Conservation (phyloP, 2,113 vertebrate genomes). For the Cephalopterus ornatus region DNA sequence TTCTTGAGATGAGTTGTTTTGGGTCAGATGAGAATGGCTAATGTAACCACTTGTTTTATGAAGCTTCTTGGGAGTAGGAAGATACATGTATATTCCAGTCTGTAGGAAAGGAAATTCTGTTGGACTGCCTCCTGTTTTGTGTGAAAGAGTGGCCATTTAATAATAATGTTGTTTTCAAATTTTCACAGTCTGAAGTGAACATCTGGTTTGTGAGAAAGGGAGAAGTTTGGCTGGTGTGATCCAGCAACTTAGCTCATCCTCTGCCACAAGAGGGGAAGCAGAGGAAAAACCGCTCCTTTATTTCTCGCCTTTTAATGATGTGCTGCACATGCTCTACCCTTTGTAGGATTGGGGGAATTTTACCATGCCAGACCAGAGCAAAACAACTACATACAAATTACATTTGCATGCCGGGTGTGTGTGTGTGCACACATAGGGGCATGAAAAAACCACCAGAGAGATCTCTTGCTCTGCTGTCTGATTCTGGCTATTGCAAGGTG, state of each 20-base stretch:
- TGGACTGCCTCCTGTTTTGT: background rate
- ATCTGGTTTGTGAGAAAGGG: background rate
- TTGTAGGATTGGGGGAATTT: background rate
- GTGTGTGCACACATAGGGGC: background rate
- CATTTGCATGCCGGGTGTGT: background rate
- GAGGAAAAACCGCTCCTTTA: background rate
- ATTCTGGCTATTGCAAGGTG: background rate
- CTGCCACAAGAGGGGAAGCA: background rate
- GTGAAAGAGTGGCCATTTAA: background rate
- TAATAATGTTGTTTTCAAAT: background rate
- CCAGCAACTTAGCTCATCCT: background rate
- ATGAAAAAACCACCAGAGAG: background rate
- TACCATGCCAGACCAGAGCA: background rate
- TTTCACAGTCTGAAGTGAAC: background rate
- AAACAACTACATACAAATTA: conserved; percentile 9
- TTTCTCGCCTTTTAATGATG: background rate
- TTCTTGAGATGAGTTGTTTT: background rate
- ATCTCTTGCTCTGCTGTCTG: background rate
- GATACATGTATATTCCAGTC: background rate
- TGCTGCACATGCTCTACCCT: background rate
- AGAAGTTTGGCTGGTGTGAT: background rate
- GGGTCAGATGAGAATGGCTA: background rate
- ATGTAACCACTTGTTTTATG: background rate
- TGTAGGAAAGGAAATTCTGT: background rate
- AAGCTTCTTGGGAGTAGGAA: background rate